Base-by-base conservation (phyloP, 64 coral and sea anemone species). In the Actinia tenebrosa region DNA sequence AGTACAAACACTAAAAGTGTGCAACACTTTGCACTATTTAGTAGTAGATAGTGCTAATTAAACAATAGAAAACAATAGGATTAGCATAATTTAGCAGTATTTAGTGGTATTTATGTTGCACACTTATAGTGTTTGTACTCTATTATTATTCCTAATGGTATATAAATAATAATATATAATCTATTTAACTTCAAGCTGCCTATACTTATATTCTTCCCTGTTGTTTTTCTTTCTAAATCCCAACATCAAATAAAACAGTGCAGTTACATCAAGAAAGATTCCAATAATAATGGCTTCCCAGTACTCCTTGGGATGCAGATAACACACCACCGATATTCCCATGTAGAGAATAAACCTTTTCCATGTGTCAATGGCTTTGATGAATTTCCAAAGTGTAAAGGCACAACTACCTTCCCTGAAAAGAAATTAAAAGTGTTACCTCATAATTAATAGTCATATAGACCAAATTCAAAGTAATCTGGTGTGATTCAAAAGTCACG, bases 351-450 rank as follows among this genome's bases (percentile, higher is more conserved):
- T 23, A 13, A 83, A 88, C 80, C 92, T 95, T 85, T 99, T 99
- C 97, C 97, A 99, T 66, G 89, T 92, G 44, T 99, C 97, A 69
- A 94, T 64, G 58, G 97, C 97, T 46, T 92, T 43, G 13, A 99
- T 25, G 78, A 89, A 95, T 17, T 90, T 86, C 97, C 97, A 99
- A 16, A 94, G 81, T 20, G 77, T 81, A 30, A 84, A 84, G 19
- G 86, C 77, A 80, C 84, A 90, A 63, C 80, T 86, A 5, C 84
- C 93, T 37, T 99, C 88, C 69, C 97, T 99, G 88, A n/a, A 16
- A 69, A 87, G 53, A 64, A 64, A 10, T 66, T 0, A 62, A 87
- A 8, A 27, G 3, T 18, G 79, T 45, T 10, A 81, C 3, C 7
- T 50, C 2, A 8, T 50, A 50, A 1, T 8, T 50, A 1, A 50